Evolutionary conservation across 30 jellyfish, hydroid and myxozoan genomes (phyloP), one percentile per base, ranked within the genome.

Genomic region (Sanderia malayensis): DNA sequence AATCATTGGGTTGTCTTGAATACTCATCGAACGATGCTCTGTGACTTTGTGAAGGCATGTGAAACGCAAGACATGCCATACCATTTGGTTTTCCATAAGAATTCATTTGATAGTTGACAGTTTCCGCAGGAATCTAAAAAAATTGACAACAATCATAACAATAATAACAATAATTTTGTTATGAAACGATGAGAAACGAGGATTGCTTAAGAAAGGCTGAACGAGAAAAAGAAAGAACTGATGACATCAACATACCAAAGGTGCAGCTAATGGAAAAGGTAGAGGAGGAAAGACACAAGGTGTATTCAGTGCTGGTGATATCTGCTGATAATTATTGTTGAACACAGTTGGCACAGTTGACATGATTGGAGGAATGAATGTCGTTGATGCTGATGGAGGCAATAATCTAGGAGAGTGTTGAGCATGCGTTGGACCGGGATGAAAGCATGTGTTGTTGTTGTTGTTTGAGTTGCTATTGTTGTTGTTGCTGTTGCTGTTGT

Each of bases 401-500:
- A 67, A 21, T 52, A 79, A 30, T 9, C 72, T 69, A 44, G 66
- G 82, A 8, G 70, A 68, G 10, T 30, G 75, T n/a, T 67, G 90
- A 17, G 49, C 25, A 27, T 72, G 74, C 22, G 63, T 63, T 28
- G 83, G 75, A 33, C 67, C 47, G 25, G 41, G 24, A 20, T 68
- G 90, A 58, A 79, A 33, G 67, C 61, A 41, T 19, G 70, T 71
- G 86, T 75, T 74, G 73, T 73, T 87, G 88, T 82, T 89, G 70
- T 76, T 82, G n/a, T 68, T 45, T 4, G 63, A 83, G 73, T 63
- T 82, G 81, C 58, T 21, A 22, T 62, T 81, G n/a, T n/a, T 71
- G 86, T 75, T 74, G 73, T 73, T 87, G 88, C 80, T 89, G 70
- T 76, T 82, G n/a, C 59, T 45, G 8, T 71, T 87, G 73, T 63